Evolutionary conservation across 37 sponge, comb jelly and placozoan genomes (phyloP), one percentile per base, ranked within the genome.

Genomic region (Bolinopsis microptera): DNA sequence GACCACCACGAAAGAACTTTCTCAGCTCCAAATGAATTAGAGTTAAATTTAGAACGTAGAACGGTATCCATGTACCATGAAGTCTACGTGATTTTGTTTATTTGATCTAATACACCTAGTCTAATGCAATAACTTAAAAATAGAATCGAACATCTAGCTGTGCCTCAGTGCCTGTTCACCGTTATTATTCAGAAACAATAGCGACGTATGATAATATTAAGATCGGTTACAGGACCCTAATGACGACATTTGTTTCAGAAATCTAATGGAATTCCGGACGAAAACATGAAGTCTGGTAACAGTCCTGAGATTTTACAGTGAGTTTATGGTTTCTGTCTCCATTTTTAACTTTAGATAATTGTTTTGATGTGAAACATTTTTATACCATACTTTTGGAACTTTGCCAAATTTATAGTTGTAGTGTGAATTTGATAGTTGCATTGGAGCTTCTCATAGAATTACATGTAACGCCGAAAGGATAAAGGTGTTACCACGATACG

Each of bases 301-400:
- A 77, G 80, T 32, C 80, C 80, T 36, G 80, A 77, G 33, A 77
- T 77, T 16, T 36, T 77, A 36, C 34, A 77, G 80, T 77, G 32
- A 77, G 80, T 77, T 48, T n/a, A n/a, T n/a, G n/a, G n/a, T n/a
- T n/a, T n/a, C n/a, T n/a, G n/a, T n/a, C n/a, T n/a, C n/a, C n/a
- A n/a, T n/a, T n/a, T n/a, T n/a, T n/a, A n/a, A n/a, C n/a, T n/a
- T n/a, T n/a, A n/a, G n/a, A n/a, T n/a, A n/a, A n/a, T n/a, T n/a
- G n/a, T n/a, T n/a, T n/a, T n/a, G n/a, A n/a, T n/a, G n/a, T n/a
- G n/a, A n/a, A n/a, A n/a, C n/a, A n/a, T n/a, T n/a, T n/a, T n/a
- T n/a, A n/a, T n/a, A n/a, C n/a, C n/a, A n/a, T n/a, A n/a, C n/a
- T n/a, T n/a, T n/a, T n/a, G n/a, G n/a, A n/a, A n/a, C n/a, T n/a